Base-by-base conservation (phyloP, 1,140 invertebrate genomes). In the Caenorhabditis brenneri region DNA sequence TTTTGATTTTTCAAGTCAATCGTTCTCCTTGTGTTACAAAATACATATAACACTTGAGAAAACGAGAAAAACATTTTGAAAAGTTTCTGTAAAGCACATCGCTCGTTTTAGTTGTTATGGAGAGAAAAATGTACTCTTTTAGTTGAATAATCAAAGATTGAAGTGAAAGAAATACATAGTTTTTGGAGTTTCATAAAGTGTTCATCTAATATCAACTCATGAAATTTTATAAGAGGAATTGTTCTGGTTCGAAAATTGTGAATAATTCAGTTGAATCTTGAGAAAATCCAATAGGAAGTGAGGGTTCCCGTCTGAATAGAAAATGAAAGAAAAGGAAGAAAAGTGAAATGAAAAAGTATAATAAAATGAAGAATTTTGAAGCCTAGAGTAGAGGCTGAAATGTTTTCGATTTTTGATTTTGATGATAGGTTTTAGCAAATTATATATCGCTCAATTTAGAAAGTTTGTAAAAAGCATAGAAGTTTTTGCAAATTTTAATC, bases 241-340 rank as follows among this genome's bases (percentile, higher is more conserved):
- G 58, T 36, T n/a, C 36, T 24, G 27, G 53, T 58, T 46, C n/a
- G 22, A 4, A 3, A 16, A 3, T 74, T 19, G 36, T 74, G 12
- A 29, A 74, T 74, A 74, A 74, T 74, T 74, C 65, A 74, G 42
- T 74, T 24, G 2, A 74, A 74, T 74, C 65, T 74, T 42, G 65
- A 74, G 33, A 74, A 74, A 74, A 74, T 42, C 22, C 33, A 74
- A 9, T n/a, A 74, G 65, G 65, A 74, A 74, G 65, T 74, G 65
- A 74, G 65, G 36, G 65, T 74, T 33, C 46, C 10, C 36, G 9
- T 74, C n/a, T 46, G 1, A 42, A 42, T 7, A 7, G 10, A 46
- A 74, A 31, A 15, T 24, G 15, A 27, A 65, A 36, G 2, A 33
- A 65, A 42, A 15, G 27, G n/a, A 42, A 24, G 24, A 27, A 24